These are phyloP conservation scores for Corythornis vintsioides DNA, from an alignment of 2,113 vertebrate species.

Conservation along the genomic window DNA sequence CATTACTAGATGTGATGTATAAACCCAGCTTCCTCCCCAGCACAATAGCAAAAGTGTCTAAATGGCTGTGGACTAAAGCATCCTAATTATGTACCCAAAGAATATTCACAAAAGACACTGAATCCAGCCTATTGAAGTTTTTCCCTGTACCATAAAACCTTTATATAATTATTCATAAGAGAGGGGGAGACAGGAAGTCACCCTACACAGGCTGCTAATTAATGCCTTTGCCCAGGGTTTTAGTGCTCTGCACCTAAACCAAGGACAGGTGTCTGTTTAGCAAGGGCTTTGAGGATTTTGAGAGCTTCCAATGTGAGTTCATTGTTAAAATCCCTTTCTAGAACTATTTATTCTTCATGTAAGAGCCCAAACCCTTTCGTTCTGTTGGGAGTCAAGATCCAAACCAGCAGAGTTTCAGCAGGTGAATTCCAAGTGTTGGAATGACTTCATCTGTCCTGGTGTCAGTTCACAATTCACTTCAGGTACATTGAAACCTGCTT, in stretches of 20 bases:
- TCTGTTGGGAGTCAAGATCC: neutral
- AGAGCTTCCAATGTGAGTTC: neutral
- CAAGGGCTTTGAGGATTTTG: neutral
- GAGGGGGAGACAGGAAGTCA: neutral
- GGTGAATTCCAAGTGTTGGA: neutral
- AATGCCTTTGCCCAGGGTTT: neutral
- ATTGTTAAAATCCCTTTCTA: neutral
- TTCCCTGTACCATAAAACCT: neutral
- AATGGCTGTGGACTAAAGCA: neutral
- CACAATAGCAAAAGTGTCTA: constrained; percentile 13
- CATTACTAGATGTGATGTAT: neutral
- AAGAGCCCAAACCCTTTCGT: neutral
- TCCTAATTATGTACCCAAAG: neutral
- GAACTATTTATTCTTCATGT: neutral
- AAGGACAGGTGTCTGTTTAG: neutral
- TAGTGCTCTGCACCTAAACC: neutral
- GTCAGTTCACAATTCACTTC: neutral
- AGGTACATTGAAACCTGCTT: neutral
- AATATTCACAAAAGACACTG: neutral
- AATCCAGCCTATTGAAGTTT: constrained; percentile 17
- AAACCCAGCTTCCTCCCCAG: constrained; percentile 10
- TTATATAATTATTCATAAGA: constrained; percentile 35
- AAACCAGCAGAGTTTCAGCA: neutral
- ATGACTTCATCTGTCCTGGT: neutral
- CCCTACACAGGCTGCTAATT: constrained; percentile 4